Conservation (phyloP, 2,797 vertebrate species). For the Tachyglossus aculeatus region DNA sequence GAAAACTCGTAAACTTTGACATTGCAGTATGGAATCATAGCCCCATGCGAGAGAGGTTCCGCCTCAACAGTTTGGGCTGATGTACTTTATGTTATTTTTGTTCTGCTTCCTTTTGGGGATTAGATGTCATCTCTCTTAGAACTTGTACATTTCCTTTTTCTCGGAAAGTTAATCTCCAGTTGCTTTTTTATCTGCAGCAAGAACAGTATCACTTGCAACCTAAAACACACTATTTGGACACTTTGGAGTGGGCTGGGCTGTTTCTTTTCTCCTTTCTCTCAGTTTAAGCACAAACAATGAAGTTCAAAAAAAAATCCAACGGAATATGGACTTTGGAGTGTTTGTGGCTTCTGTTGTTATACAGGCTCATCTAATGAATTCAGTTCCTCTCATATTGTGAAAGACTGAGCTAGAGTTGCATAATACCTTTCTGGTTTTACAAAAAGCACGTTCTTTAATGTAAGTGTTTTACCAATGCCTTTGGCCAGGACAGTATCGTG, state of each 20-base stretch:
- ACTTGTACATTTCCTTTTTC: constrained; percentile 40
- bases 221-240: constrained; percentile 49
- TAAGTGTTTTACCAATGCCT: constrained; percentile 28
- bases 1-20: constrained; percentile 43
- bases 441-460: constrained; percentile 43
- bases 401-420: constrained; percentile 57
- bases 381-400: constrained; percentile 51
- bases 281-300: constrained; percentile 52
- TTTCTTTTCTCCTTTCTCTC: constrained; percentile 31
- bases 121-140: constrained; percentile 31
- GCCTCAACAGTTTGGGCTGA: not conserved
- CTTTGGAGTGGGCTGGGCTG: constrained; percentile 46
- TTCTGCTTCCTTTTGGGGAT: constrained; percentile 20
- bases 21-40: constrained; percentile 30
- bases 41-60: not conserved
- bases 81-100: constrained; percentile 23
- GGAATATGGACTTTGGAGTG: constrained; percentile 38
- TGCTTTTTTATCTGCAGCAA: constrained; percentile 20
- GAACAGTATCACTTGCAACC: constrained; percentile 14
- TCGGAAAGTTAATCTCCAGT: constrained; percentile 13
- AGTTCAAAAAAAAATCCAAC: constrained; percentile 49
- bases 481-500: too few relatives aligned
- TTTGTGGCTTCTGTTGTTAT: constrained; percentile 58
- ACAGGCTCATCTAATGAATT: constrained; percentile 50
- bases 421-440: constrained; percentile 49